phyloP scores from a whole-genome alignment of 2,113 vertebrate species.

The Pedetes capensis region DNA sequence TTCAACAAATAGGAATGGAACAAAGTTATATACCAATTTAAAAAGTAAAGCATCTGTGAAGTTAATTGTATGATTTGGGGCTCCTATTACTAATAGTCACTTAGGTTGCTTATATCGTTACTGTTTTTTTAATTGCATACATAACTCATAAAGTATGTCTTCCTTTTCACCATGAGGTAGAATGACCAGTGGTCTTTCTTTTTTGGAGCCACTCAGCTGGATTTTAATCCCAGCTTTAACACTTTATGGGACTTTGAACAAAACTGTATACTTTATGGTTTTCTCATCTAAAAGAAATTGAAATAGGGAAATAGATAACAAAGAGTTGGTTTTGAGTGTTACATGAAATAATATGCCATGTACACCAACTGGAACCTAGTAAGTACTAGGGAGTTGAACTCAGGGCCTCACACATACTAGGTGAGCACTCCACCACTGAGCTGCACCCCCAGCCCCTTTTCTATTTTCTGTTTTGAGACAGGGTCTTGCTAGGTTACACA shows the following conservation, averaged over 20 bases:
- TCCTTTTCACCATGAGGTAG: neutral
- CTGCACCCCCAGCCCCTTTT: too few relatives aligned
- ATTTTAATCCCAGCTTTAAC: neutral
- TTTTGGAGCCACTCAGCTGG: neutral
- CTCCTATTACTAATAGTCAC: neutral
- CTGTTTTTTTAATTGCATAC: neutral
- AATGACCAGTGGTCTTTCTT: neutral
- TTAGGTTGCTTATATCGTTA: neutral
- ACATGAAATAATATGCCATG: neutral
- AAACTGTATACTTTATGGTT: neutral
- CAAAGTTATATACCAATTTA: constrained; percentile 7
- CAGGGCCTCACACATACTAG: too few relatives aligned
- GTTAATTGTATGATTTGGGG: neutral
- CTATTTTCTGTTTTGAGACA: too few relatives aligned
- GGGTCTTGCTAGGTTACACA: too few relatives aligned
- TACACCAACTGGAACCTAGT: neutral
- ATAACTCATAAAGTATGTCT: neutral
- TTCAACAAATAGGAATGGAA: neutral
- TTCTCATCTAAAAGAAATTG: neutral
- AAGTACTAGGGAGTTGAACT: too few relatives aligned
- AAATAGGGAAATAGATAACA: neutral
- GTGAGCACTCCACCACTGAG: too few relatives aligned
- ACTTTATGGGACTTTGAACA: neutral
- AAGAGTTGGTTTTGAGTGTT: neutral
- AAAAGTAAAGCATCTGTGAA: neutral